A percentile compares a stretch with the other conserved stretches of the same genome.
Evolutionary conservation across 2,797 vertebrate genomes (phyloP).

Genomic region (Petrocephalus sullivani): DNA sequence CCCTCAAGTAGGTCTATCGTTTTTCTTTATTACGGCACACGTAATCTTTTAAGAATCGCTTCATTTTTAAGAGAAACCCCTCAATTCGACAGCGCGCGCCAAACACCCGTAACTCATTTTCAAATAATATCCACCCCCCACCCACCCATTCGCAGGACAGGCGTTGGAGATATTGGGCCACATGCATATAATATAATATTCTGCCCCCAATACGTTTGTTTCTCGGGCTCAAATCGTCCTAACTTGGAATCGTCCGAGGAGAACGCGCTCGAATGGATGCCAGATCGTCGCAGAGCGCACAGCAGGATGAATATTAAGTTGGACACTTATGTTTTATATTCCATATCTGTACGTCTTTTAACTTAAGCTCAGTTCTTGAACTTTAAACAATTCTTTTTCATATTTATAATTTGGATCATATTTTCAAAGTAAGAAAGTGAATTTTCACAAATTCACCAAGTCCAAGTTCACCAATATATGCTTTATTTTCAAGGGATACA

Average conservation of each 20-base stretch:
- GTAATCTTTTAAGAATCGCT: not conserved
- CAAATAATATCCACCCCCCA: not conserved
- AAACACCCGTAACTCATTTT: not conserved
- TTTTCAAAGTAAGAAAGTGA: not conserved
- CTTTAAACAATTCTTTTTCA: not conserved
- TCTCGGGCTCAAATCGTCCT: not conserved
- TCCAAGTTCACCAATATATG: not conserved
- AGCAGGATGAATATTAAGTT: not conserved
- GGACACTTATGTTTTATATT: not conserved
- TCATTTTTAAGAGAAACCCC: not conserved
- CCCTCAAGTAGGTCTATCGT: not conserved
- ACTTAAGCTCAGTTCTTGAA: not conserved
- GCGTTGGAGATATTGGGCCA: not conserved
- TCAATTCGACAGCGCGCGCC: not conserved
- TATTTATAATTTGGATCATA: not conserved
- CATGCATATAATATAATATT: not conserved
- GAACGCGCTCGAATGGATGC: not conserved
- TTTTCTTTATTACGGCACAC: not conserved
- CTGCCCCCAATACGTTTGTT: not conserved
- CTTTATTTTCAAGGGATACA: not conserved
- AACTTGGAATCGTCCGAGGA: not conserved
- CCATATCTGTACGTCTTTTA: not conserved
- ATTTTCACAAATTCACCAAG: not conserved
- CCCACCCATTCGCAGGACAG: not conserved
- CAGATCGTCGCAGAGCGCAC: not conserved